Percentiles rank a stretch among this genome's conserved stretches.
phyloP scores from a whole-genome alignment of 1,140 invertebrate species.

The Tetramorium simillimum region DNA sequence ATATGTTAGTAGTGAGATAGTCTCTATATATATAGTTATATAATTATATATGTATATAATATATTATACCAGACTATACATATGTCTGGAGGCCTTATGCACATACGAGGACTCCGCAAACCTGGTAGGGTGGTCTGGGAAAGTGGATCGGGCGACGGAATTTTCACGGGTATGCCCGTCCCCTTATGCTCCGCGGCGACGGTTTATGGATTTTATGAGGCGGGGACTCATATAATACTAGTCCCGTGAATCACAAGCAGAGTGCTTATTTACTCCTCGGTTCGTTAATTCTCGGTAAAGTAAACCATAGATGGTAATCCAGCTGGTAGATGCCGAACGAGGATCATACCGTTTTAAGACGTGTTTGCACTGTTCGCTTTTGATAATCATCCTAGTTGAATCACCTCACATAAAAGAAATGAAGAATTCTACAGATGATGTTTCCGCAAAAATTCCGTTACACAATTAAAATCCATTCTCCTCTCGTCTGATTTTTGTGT shows the following conservation, averaged over 20 bases:
- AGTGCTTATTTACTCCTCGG: conserved; percentile 70
- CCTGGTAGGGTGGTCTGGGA: background rate
- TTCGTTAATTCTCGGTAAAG: conserved; percentile 67
- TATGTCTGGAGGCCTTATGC: background rate
- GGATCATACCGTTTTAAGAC: conserved; percentile 13
- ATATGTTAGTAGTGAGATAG: conserved; percentile 23
- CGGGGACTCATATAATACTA: conserved; percentile 54
- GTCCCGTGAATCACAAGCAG: conserved; percentile 61
- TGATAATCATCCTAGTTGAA: conserved; percentile 22
- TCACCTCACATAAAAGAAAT: background rate
- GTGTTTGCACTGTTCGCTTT: conserved; percentile 12
- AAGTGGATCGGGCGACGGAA: conserved; percentile 46
- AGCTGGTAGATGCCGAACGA: background rate
- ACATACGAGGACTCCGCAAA: conserved; percentile 15
- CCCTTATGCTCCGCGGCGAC: conserved; percentile 7
- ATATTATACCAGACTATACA: background rate
- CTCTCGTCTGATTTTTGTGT: background rate
- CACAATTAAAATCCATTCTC: background rate
- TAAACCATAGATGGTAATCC: conserved; percentile 58
- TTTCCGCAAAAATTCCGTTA: background rate
- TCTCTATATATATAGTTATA: background rate
- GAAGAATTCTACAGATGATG: background rate
- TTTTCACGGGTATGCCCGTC: conserved; percentile 58
- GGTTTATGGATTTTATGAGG: conserved; percentile 70
- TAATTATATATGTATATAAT: background rate